Evolutionary conservation across 2,888 invertebrate genomes (phyloP).

Genomic region (Glaucopsyche alexis): DNA sequence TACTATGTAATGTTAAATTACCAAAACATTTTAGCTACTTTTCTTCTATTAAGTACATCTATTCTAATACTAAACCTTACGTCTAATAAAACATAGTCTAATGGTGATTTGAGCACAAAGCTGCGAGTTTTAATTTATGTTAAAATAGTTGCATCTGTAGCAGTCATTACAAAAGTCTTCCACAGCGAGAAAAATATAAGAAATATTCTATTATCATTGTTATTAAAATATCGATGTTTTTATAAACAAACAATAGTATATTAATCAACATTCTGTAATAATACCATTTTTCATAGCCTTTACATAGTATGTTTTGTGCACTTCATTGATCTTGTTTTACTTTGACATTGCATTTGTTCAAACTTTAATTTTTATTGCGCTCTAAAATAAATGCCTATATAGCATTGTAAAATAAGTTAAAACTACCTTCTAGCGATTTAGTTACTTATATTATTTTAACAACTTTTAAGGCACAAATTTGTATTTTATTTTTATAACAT

Average conservation of each 20-base stretch:
- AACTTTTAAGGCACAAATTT: neutral
- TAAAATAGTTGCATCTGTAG: slow-evolving; percentile 8
- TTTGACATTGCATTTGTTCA: neutral
- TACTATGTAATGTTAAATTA: neutral
- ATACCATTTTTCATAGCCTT: slow-evolving; percentile 11
- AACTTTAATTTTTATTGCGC: neutral
- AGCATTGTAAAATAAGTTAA: neutral
- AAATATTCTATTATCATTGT: neutral
- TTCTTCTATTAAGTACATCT: neutral
- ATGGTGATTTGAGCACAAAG: slow-evolving; percentile 17
- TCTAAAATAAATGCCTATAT: neutral
- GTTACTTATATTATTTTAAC: neutral
- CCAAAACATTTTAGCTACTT: neutral
- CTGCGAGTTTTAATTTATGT: slow-evolving; percentile 11
- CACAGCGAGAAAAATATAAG: neutral
- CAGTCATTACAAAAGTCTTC: neutral
- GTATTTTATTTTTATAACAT: neutral
- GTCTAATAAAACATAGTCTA: neutral
- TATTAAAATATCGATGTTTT: neutral
- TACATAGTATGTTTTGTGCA: neutral
- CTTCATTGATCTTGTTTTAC: neutral
- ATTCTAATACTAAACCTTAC: neutral
- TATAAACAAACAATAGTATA: neutral
- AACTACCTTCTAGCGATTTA: neutral
- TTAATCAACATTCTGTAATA: neutral